Evolutionary conservation across 2,888 invertebrate genomes (phyloP).

Genomic region (Nomada flava): DNA sequence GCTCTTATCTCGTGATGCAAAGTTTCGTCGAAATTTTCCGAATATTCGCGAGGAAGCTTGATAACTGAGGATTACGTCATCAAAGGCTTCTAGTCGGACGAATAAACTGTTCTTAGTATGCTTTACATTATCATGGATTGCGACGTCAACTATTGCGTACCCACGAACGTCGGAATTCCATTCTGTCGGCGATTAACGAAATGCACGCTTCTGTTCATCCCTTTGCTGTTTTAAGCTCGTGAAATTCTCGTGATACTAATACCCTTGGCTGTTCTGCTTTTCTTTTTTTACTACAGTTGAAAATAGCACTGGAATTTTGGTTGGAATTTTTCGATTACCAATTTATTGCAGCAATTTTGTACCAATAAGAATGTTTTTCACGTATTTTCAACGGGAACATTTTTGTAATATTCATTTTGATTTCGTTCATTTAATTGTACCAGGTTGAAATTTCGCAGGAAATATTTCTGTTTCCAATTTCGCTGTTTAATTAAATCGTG

Average conservation of each 20-base stretch:
- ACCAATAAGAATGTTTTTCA: no score
- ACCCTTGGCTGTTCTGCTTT: no score
- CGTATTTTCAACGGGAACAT: no score
- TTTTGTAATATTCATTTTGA: no score
- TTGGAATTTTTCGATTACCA: neutral
- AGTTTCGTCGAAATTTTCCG: conserved; percentile 35
- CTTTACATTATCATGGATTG: conserved; percentile 35
- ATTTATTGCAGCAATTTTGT: no score
- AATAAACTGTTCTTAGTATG: conserved; percentile 44
- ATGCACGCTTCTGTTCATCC: neutral
- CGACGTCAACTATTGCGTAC: conserved; percentile 37
- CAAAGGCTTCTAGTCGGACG: conserved; percentile 43
- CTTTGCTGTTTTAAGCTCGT: neutral
- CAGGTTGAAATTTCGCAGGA: no score
- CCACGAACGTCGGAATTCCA: conserved; percentile 2
- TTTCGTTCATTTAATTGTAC: no score
- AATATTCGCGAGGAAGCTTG: conserved; percentile 27
- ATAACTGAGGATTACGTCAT: conserved; percentile 34
- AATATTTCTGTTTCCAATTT: no score
- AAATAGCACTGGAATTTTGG: neutral
- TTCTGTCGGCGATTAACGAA: neutral
- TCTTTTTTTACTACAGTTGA: neutral
- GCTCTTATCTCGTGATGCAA: conserved; percentile 10
- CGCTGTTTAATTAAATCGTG: no score
- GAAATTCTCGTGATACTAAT: neutral